Evolutionary conservation across 1,140 invertebrate species (phyloP).

Genomic region (Lordiphosa stackelbergi): DNA sequence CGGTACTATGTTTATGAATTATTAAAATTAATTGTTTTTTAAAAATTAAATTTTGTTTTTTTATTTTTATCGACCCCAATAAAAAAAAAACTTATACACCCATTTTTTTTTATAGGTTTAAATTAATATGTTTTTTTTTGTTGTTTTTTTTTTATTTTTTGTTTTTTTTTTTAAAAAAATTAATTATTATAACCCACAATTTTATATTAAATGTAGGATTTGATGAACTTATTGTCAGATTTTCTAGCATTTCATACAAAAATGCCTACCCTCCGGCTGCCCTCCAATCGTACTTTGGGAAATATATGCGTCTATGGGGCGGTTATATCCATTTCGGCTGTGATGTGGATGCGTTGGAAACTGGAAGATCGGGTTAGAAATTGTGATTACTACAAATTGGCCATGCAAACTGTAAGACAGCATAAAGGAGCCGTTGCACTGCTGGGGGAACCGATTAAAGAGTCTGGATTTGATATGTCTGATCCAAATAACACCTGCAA

Average conservation of each 20-base stretch:
- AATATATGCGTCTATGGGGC: constrained; percentile 79
- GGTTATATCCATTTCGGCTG: constrained; percentile 77
- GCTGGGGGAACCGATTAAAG: constrained; percentile 83
- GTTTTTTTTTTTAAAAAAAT: no score
- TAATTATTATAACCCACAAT: no score
- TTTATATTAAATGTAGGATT: no score
- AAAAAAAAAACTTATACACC: no score
- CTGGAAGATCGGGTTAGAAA: constrained; percentile 77
- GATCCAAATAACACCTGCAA: constrained; percentile 80
- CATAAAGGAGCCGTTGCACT: constrained; percentile 79
- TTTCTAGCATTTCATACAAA: neutral
- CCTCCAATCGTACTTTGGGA: constrained; percentile 77
- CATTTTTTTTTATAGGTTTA: no score
- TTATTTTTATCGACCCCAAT: no score
- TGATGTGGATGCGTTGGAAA: constrained; percentile 76
- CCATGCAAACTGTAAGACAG: constrained; percentile 78
- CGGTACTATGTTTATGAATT: no score
- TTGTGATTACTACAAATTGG: constrained; percentile 80
- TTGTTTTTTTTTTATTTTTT: no score
- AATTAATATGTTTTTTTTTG: no score
- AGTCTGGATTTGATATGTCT: constrained; percentile 79
- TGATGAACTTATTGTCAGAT: no score
- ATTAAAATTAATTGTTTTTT: no score
- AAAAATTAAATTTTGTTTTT: no score
- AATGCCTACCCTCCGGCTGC: constrained; percentile 52